A percentile compares a stretch with the other conserved stretches of the same genome.
phyloP scores from a whole-genome alignment of 2,797 vertebrate species.

The Rhinophrynus dorsalis region DNA sequence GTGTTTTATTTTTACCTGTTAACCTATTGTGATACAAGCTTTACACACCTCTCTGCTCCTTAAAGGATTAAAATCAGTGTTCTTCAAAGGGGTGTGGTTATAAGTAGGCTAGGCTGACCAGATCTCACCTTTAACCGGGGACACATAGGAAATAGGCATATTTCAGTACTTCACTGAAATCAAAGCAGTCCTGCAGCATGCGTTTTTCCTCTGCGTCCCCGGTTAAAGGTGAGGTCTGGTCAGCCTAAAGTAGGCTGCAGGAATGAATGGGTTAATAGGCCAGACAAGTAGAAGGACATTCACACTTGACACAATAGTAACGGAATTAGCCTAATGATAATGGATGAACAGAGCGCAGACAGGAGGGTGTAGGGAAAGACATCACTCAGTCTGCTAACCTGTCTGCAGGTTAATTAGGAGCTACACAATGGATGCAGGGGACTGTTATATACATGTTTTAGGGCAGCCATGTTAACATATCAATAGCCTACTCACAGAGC shows the following conservation, averaged over 20 bases:
- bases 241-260: not conserved
- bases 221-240: too few species aligned
- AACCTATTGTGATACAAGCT: too few species aligned
- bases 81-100: too few species aligned
- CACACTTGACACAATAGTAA: not conserved
- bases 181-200: not conserved
- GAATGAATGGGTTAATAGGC: not conserved
- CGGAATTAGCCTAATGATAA: slow-evolving; percentile 14
- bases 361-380: not conserved
- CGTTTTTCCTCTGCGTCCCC: not conserved
- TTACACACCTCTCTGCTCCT: too few species aligned
- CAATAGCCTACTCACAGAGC: slow-evolving; percentile 6
- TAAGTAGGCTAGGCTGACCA: too few species aligned
- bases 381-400: not conserved
- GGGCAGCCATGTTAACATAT: not conserved
- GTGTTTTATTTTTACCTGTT: too few species aligned
- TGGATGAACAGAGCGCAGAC: slow-evolving; percentile 1
- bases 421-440: not conserved
- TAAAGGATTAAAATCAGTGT: too few species aligned
- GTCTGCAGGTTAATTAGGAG: slow-evolving; percentile 20
- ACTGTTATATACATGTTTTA: not conserved
- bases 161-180: too few species aligned
- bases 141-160: too few species aligned
- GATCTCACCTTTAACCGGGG: too few species aligned
- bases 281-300: not conserved